Base-by-base conservation (phyloP, 2,888 invertebrate genomes). In the Macroteleia sp. region DNA sequence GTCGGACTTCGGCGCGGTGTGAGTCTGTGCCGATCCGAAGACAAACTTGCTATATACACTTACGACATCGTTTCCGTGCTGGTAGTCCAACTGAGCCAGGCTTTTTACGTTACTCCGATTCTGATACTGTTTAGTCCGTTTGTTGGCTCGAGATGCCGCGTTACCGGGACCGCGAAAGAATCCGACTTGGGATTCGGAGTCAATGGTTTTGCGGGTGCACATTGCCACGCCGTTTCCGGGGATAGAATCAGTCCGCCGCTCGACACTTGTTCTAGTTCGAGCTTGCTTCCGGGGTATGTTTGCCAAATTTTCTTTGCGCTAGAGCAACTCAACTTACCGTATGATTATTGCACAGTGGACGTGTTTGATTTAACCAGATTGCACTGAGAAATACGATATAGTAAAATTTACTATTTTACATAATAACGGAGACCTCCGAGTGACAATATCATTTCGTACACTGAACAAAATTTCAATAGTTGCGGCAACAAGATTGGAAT, bases 1-100 rank as follows among this genome's bases (percentile, higher is more conserved):
- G 82, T 74, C 86, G 83, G 83, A 81, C 84, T 83, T 82, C 81
- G 85, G 84, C 82, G 84, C 85, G 85, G 85, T 82, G 70, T 81
- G 83, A 85, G 85, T 82, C 83, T 44, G 19, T 34, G 56, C 42
- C 56, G 56, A 57, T 48, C 32, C 30, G 30, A 19, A 14, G 56
- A 30, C 41, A 39, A 28, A 8, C 36, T 4, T 17, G 32, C 19
- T 22, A 22, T 12, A 39, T 3, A 12, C 34, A n/a, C 10, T 4
- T 41, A 16, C 32, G 17, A 34, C 32, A 19, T 12, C 50, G 50
- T 17, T 32, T 19, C 34, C 50, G 50, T 12, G 12, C 14, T 17
- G 2, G 25, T 20, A 14, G 14, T 6, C 8, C 9, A 39, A 6
- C 39, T 12, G 17, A 17, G 19, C 41, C 20, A 16, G 25, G n/a